A percentile compares a stretch with the other conserved stretches of the same genome.
Evolutionary conservation across 2,888 invertebrate species (phyloP).

Genomic region (Sthenelais limicola): DNA sequence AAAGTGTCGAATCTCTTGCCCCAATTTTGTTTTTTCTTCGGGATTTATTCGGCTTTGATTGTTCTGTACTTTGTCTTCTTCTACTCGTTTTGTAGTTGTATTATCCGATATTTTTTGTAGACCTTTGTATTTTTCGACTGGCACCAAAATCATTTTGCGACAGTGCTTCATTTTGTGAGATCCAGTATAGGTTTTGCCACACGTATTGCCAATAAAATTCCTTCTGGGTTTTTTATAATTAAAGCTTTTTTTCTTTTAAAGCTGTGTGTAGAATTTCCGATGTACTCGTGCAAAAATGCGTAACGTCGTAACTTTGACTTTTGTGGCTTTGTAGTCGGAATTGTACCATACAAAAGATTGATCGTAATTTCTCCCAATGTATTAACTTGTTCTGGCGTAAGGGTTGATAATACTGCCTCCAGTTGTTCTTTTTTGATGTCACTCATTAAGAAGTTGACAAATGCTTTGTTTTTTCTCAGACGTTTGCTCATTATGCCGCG

Average conservation of each 20-base stretch:
- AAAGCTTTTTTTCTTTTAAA: background rate
- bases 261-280: constrained; percentile 1
- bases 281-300: background rate
- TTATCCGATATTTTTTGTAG: too few species aligned
- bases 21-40: too few species aligned
- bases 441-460: background rate
- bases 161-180: background rate
- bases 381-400: background rate
- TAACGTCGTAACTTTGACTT: background rate
- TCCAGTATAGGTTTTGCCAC: constrained; percentile 1
- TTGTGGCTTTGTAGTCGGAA: background rate
- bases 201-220: background rate
- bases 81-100: too few species aligned
- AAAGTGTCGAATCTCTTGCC: too few species aligned
- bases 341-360: constrained; percentile 6
- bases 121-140: constrained; percentile 7
- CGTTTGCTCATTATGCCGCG: constrained; percentile 11
- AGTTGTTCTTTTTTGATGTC: background rate
- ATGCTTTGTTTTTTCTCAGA: background rate
- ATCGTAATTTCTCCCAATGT: background rate
- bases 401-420: background rate
- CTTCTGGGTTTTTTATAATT: background rate
- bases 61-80: too few species aligned
- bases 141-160: constrained; percentile 6
- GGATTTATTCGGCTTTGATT: too few species aligned